Evolutionary conservation across 2,888 invertebrate species (phyloP).

Genomic region (Habrosyne pyritoides): DNA sequence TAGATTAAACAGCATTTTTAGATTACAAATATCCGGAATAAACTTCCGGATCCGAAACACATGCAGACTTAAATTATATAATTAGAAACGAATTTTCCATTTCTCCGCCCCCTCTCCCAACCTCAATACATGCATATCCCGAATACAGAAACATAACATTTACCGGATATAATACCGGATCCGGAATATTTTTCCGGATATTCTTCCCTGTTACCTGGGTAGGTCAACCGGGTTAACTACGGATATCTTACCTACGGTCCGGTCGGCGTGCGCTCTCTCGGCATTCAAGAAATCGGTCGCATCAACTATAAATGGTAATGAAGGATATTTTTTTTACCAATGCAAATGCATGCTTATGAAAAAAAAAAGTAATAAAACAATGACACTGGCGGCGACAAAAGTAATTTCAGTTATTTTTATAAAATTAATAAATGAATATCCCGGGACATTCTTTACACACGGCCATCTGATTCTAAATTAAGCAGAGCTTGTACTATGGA

Average conservation of each 20-base stretch:
- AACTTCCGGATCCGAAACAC: background rate
- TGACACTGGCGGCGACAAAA: conserved; percentile 6
- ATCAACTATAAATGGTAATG: conserved; percentile 52
- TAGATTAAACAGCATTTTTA: background rate
- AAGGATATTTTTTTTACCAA: background rate
- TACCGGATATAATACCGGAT: too few relatives aligned
- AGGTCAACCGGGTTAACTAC: background rate
- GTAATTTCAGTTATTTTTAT: background rate
- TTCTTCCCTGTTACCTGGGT: background rate
- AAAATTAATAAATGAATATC: too few relatives aligned
- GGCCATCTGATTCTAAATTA: too few relatives aligned
- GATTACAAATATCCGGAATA: background rate
- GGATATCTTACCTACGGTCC: conserved; percentile 67
- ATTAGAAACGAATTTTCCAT: background rate
- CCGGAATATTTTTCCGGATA: background rate
- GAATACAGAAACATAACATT: background rate
- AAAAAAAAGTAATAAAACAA: conserved; percentile 25
- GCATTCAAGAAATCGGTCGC: conserved; percentile 75
- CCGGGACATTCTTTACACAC: too few relatives aligned
- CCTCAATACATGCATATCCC: background rate
- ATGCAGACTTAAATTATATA: background rate
- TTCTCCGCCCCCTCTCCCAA: too few relatives aligned
- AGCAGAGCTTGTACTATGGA: too few relatives aligned
- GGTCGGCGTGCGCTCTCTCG: conserved; percentile 70
- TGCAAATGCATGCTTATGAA: conserved; percentile 6